Evolutionary conservation across 2,888 invertebrate species (phyloP).

Genomic region (Pristionchus japonicus): DNA sequence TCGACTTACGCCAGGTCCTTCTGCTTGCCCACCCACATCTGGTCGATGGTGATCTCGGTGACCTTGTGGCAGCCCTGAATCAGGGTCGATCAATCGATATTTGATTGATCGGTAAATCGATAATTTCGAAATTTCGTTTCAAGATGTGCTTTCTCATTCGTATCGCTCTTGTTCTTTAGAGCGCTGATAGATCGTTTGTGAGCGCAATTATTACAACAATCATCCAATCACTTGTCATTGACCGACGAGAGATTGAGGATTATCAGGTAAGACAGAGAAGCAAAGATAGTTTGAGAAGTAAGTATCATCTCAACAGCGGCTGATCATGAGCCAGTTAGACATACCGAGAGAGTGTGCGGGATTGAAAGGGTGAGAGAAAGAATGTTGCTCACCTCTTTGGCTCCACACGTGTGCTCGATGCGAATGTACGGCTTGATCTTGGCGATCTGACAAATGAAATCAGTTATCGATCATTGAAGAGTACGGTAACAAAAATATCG

Average conservation of each 20-base stretch:
- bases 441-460: not conserved
- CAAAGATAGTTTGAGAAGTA: no score
- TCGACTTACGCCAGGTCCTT: slow-evolving; percentile 26
- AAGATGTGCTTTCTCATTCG: not conserved
- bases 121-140: not conserved
- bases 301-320: no score
- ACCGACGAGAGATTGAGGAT: not conserved
- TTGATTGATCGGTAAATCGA: no score
- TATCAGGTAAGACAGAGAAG: not conserved
- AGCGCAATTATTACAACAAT: slow-evolving; percentile 8
- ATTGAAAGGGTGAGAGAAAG: not conserved
- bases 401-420: not conserved
- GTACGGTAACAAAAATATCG: not conserved
- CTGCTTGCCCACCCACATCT: slow-evolving; percentile 24
- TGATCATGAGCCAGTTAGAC: not conserved
- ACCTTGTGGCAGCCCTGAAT: not conserved
- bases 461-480: not conserved
- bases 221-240: not conserved
- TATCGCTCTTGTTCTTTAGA: not conserved
- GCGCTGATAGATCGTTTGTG: not conserved
- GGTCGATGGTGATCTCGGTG: slow-evolving; percentile 12
- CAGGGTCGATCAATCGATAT: not conserved
- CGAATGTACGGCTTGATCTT: slow-evolving; percentile 14
- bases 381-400: not conserved
- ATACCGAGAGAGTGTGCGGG: not conserved